These are phyloP conservation scores for Diarsia dahlii DNA, from an alignment of 2,888 invertebrate genomes.

Conservation along the genomic window DNA sequence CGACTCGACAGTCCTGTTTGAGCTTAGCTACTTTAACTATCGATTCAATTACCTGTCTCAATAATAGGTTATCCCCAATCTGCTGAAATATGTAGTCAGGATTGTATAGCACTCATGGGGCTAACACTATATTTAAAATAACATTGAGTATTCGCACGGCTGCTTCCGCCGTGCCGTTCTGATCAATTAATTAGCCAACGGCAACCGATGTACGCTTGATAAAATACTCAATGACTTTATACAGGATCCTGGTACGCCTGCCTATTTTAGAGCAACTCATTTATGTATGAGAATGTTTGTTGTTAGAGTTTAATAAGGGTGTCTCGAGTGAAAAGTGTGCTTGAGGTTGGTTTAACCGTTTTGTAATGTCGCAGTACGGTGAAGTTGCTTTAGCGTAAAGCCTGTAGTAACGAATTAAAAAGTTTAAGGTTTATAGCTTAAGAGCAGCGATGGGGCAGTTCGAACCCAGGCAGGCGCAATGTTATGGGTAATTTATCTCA, in stretches of 20 bases:
- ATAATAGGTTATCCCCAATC: slow-evolving; percentile 6
- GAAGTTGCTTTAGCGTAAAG: neutral
- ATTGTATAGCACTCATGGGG: neutral
- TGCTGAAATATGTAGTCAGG: slow-evolving; percentile 11
- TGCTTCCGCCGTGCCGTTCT: slow-evolving; percentile 46
- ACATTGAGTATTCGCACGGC: slow-evolving; percentile 36
- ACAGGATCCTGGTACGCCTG: slow-evolving; percentile 29
- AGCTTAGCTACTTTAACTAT: neutral
- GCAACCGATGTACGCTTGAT: slow-evolving; percentile 56
- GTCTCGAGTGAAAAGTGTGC: slow-evolving; percentile 30
- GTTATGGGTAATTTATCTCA: too few species aligned
- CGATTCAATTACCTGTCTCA: neutral
- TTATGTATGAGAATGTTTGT: slow-evolving; percentile 42
- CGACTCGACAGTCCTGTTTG: neutral
- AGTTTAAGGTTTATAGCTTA: neutral
- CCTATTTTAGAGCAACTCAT: slow-evolving; percentile 41
- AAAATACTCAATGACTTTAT: slow-evolving; percentile 59
- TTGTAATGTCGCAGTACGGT: slow-evolving; percentile 22
- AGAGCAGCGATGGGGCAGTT: too few species aligned
- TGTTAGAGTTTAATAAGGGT: slow-evolving; percentile 20
- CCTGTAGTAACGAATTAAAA: neutral
- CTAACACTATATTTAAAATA: slow-evolving; percentile 52
- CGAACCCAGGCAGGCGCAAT: too few species aligned
- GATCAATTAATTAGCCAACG: slow-evolving; percentile 62
- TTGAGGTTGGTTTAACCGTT: slow-evolving; percentile 9